A percentile compares a stretch with the other conserved stretches of the same genome.
phyloP scores from a whole-genome alignment of 2,797 vertebrate genomes.

The Lagocephalus sceleratus region DNA sequence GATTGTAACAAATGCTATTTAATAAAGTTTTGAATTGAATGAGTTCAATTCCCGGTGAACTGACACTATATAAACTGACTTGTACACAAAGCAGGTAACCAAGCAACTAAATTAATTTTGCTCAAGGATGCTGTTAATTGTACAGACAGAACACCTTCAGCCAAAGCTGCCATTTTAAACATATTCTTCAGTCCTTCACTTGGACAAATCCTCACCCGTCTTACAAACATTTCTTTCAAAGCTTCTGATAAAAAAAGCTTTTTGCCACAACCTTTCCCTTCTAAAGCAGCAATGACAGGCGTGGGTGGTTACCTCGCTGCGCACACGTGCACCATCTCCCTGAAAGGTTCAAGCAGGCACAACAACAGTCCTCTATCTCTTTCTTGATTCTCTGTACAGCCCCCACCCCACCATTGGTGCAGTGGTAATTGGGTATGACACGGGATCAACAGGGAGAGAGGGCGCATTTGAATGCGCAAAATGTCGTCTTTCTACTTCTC shows the following conservation, averaged over 20 bases:
- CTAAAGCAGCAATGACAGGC: slow-evolving; percentile 50
- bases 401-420: slow-evolving; percentile 27
- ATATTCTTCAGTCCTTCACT: background rate
- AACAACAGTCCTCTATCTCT: slow-evolving; percentile 18
- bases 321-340: slow-evolving; percentile 17
- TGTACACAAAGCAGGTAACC: too few relatives aligned
- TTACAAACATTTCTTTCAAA: slow-evolving; percentile 17
- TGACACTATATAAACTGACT: too few relatives aligned
- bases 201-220: slow-evolving; percentile 20
- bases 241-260: slow-evolving; percentile 36
- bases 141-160: too few relatives aligned
- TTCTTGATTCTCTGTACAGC: slow-evolving; percentile 35
- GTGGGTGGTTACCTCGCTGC: slow-evolving; percentile 54
- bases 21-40: too few relatives aligned
- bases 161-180: too few relatives aligned
- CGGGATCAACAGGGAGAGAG: slow-evolving; percentile 67
- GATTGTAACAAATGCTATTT: too few relatives aligned
- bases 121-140: too few relatives aligned
- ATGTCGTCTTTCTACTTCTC: slow-evolving; percentile 52
- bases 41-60: too few relatives aligned
- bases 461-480: slow-evolving; percentile 63
- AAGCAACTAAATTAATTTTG: too few relatives aligned
- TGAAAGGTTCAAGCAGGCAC: slow-evolving; percentile 42
- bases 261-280: slow-evolving; percentile 33
- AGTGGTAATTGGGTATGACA: slow-evolving; percentile 77